Base-by-base conservation (phyloP, 2,888 invertebrate species). In the Cephus spinipes region DNA sequence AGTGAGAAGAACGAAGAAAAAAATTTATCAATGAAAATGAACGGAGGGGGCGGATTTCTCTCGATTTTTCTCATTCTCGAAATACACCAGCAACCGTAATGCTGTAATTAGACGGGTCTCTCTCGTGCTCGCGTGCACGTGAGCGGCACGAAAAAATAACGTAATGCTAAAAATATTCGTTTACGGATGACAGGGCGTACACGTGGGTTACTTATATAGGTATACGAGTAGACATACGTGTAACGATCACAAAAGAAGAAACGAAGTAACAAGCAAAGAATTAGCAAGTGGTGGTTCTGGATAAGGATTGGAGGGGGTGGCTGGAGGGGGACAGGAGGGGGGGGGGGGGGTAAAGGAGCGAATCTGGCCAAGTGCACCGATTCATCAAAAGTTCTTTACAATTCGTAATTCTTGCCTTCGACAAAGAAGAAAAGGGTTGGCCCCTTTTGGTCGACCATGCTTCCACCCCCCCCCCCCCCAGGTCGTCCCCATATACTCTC, bases 321-420 rank as follows among this genome's bases (percentile, higher is more conserved):
- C 68, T 30, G 73, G 74, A 32, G 76, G 36, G 75, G 33, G n/a
- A 69, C 3, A 32, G 1, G 6, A 0, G 33, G 33, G 33, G 33
- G 15, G 40, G n/a, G 33, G 33, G 33, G 40, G 68, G 75, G 71
- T 68, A 74, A 33, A 71, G 3, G 33, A n/a, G 35, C 35, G 33
- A 73, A 77, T 74, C 76, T 75, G 78, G 78, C 77, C 77, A 77
- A 84, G 82, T 83, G 83, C 80, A 81, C 69, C 80, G 82, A 86
- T 85, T 86, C 85, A 81, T 86, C 84, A 84, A 81, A 84, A 83
- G 79, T 84, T 83, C 81, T 81, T 83, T 80, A 81, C 79, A 81
- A 85, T 83, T 84, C 80, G 81, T 83, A 83, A 85, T 83, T 84
- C 85, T 84, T 83, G 77, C 77, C 75, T 75, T 82, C 79, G 74